Conservation (phyloP, 2,113 vertebrate species). For the Percina caprodes region DNA sequence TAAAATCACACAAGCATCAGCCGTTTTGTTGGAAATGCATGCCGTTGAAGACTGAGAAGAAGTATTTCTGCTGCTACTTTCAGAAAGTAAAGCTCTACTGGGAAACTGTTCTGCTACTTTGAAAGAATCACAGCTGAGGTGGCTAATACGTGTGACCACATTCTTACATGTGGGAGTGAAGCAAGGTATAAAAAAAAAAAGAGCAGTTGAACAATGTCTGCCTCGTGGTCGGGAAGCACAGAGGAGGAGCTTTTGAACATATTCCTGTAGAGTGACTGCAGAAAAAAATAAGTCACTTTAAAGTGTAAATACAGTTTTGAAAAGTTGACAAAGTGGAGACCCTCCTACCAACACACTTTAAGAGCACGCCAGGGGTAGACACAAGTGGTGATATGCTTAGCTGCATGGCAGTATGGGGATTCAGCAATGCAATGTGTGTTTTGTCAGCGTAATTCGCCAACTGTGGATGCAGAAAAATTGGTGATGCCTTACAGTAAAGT, state of each 20-base stretch:
- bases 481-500: not conserved
- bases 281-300: not conserved
- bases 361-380: not conserved
- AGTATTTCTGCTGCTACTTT: not conserved
- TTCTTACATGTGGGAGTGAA: not conserved
- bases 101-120: not conserved
- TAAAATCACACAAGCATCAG: conserved; percentile 3
- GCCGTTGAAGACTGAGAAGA: not conserved
- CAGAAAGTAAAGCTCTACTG: not conserved
- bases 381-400: not conserved
- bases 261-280: not conserved
- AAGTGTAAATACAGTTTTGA: not conserved
- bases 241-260: not conserved
- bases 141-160: not conserved
- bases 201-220: not conserved
- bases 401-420: not conserved
- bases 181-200: not conserved
- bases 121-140: conserved; percentile 2
- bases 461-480: not conserved
- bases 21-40: not conserved
- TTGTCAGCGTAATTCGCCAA: not conserved
- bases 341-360: not conserved
- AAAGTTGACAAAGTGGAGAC: not conserved
- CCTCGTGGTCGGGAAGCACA: not conserved
- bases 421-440: not conserved